Evolutionary conservation across 2,888 invertebrate genomes (phyloP).

Genomic region (Lithosia quadra): DNA sequence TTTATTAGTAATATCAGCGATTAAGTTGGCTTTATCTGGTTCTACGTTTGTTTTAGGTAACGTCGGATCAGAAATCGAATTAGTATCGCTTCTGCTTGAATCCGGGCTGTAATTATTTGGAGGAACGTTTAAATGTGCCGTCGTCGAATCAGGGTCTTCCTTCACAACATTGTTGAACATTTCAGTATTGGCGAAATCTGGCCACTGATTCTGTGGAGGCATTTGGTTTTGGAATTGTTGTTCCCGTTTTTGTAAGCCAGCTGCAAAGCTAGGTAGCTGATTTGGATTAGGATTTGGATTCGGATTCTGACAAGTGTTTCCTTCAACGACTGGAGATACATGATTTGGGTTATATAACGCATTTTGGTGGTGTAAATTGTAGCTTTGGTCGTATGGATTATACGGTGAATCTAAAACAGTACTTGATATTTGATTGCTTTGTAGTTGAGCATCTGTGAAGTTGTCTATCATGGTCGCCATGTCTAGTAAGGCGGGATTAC

Average conservation of each 20-base stretch:
- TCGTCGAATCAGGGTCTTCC: constrained; percentile 93
- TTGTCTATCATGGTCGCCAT: constrained; percentile 93
- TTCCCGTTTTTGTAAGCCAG: constrained; percentile 78
- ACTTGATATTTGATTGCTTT: constrained; percentile 95
- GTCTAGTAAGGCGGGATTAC: constrained; percentile 88
- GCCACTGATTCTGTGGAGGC: constrained; percentile 76
- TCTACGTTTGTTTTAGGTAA: constrained; percentile 67
- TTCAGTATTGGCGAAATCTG: constrained; percentile 78
- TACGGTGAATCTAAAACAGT: constrained; percentile 92
- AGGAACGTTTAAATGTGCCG: constrained; percentile 83
- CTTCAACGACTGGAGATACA: constrained; percentile 83
- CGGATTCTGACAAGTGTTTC: constrained; percentile 72
- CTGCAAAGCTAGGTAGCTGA: constrained; percentile 79
- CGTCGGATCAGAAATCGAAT: constrained; percentile 71
- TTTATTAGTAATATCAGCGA: constrained; percentile 71
- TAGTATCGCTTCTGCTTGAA: constrained; percentile 83
- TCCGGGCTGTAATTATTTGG: constrained; percentile 85
- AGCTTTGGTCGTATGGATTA: constrained; percentile 88
- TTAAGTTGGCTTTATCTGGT: constrained; percentile 68
- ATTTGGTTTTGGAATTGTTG: constrained; percentile 66
- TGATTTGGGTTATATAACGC: constrained; percentile 87
- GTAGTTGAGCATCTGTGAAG: constrained; percentile 92
- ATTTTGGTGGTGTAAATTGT: constrained; percentile 89
- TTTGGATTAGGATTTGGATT: constrained; percentile 71
- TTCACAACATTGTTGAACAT: constrained; percentile 87